phyloP scores from a whole-genome alignment of 2,797 vertebrate genomes.

The Echeneis naucrates region DNA sequence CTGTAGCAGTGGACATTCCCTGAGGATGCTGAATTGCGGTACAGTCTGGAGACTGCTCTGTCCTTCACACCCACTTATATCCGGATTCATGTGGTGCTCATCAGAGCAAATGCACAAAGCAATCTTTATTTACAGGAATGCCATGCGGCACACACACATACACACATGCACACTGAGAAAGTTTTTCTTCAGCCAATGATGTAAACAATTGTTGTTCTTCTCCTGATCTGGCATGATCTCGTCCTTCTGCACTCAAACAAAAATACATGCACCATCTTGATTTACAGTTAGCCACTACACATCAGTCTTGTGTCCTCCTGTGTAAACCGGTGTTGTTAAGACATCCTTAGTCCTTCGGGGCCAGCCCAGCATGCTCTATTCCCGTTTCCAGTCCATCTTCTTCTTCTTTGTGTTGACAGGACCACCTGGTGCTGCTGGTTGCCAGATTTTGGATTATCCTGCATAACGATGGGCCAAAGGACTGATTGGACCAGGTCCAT shows the following conservation, averaged over 20 bases:
- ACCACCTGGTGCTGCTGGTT: slow-evolving; percentile 70
- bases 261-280: slow-evolving; percentile 1
- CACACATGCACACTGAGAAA: not conserved
- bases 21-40: slow-evolving; percentile 63
- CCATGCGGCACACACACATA: slow-evolving; percentile 6
- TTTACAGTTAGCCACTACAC: slow-evolving; percentile 28
- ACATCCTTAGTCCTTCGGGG: slow-evolving; percentile 34
- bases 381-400: slow-evolving; percentile 63
- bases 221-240: not conserved
- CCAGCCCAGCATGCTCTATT: slow-evolving; percentile 51
- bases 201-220: slow-evolving; percentile 9
- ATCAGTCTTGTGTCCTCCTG: slow-evolving; percentile 38
- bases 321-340: slow-evolving; percentile 44
- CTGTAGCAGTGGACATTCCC: slow-evolving; percentile 57
- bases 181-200: slow-evolving; percentile 16
- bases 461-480: slow-evolving; percentile 72
- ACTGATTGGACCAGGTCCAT: slow-evolving; percentile 63
- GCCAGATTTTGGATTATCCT: slow-evolving; percentile 74
- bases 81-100: slow-evolving; percentile 55
- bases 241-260: not conserved
- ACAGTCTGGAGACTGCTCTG: slow-evolving; percentile 40
- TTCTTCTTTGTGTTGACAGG: slow-evolving; percentile 69
- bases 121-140: slow-evolving; percentile 58
- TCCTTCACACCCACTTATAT: slow-evolving; percentile 74
- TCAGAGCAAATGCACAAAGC: slow-evolving; percentile 51